phyloP scores from a whole-genome alignment of 2,113 vertebrate species.

The Dinomys branickii region DNA sequence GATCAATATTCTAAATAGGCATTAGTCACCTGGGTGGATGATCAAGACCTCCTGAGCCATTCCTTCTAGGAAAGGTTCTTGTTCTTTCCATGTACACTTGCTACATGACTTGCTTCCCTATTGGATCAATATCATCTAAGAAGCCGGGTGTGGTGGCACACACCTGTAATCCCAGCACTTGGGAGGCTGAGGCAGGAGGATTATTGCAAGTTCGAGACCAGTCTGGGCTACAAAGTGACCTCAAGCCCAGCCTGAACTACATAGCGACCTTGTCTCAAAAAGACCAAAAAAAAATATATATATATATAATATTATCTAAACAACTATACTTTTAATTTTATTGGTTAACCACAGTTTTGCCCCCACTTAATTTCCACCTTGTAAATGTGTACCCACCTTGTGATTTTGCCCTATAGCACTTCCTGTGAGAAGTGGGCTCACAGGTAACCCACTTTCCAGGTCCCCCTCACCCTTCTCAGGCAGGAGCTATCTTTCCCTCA shows the following conservation, averaged over 20 bases:
- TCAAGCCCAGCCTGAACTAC: too few species aligned
- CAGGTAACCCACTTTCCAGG: background rate
- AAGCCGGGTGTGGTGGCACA: too few species aligned
- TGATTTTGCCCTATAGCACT: background rate
- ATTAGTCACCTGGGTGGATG: background rate
- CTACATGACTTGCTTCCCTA: background rate
- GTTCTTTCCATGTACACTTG: background rate
- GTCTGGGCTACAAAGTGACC: too few species aligned
- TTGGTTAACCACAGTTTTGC: background rate
- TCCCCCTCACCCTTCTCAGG: background rate
- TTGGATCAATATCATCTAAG: background rate
- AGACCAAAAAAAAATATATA: too few species aligned
- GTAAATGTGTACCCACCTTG: background rate
- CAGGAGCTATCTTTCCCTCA: background rate
- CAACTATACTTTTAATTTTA: background rate
- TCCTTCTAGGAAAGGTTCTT: background rate
- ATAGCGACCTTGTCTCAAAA: too few species aligned
- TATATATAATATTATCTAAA: too few species aligned
- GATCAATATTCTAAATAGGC: background rate
- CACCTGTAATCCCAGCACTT: too few species aligned
- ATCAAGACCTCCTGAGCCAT: background rate
- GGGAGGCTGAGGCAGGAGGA: too few species aligned
- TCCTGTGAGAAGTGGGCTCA: background rate
- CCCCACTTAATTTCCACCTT: background rate
- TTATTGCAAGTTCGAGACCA: too few species aligned